phyloP scores from a whole-genome alignment of 1,140 invertebrate genomes.

The Hesperophylax magnus region DNA sequence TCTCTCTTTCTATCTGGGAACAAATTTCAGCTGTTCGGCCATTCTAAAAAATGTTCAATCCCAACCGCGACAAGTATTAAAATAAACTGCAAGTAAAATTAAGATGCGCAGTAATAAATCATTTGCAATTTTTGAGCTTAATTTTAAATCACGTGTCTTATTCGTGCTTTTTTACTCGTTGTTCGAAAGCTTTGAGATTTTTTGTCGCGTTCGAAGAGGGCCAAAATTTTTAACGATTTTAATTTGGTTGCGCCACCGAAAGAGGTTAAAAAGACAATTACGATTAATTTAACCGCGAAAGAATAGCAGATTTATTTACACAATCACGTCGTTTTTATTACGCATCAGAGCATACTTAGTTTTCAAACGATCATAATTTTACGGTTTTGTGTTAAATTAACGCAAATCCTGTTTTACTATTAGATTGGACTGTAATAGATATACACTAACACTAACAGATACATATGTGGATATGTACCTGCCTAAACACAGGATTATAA shows the following conservation, averaged over 20 bases:
- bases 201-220: background rate
- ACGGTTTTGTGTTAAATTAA: constrained; percentile 6
- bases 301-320: constrained; percentile 35
- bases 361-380: background rate
- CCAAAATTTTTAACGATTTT: constrained; percentile 38
- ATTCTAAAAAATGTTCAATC: constrained; percentile 23
- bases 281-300: constrained; percentile 28
- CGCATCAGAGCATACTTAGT: constrained; percentile 16
- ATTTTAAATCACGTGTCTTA: background rate
- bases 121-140: background rate
- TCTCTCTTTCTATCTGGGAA: constrained; percentile 30
- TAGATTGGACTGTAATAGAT: background rate
- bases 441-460: background rate
- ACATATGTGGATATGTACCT: too few species aligned
- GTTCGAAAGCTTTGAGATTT: background rate
- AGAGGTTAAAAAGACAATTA: constrained; percentile 35
- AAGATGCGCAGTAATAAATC: background rate
- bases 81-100: background rate
- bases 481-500: too few species aligned
- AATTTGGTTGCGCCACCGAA: constrained; percentile 24
- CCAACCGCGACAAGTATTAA: background rate
- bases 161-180: background rate
- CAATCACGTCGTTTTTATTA: constrained; percentile 23
- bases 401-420: background rate
- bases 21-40: constrained; percentile 41